Conservation (phyloP, 53 echinoderm and acorn worm species). For the Actinopyga echinites region DNA sequence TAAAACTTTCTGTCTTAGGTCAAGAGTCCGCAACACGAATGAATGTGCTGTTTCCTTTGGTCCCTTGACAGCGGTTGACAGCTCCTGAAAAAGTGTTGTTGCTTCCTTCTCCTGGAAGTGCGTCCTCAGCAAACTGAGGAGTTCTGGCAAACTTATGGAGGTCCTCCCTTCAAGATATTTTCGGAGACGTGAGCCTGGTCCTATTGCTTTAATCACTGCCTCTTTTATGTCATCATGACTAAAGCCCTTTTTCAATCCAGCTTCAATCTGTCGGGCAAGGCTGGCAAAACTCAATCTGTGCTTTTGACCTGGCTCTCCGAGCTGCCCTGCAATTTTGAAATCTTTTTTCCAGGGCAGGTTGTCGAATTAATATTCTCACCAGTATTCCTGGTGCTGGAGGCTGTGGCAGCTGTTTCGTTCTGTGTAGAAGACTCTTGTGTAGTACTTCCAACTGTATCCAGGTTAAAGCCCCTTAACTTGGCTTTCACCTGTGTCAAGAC, state of each 20-base stretch:
- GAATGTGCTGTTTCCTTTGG: slow-evolving; percentile 54
- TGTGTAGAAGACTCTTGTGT: too few relatives aligned
- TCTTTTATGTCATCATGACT: slow-evolving; percentile 43
- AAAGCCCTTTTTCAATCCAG: neutral
- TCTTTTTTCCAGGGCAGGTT: neutral
- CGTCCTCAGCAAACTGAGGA: slow-evolving; percentile 33
- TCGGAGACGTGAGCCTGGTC: slow-evolving; percentile 29
- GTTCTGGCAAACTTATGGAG: slow-evolving; percentile 16
- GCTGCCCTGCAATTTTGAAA: neutral
- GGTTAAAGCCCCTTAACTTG: too few relatives aligned
- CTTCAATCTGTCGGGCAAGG: neutral
- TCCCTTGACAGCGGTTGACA: slow-evolving; percentile 49
- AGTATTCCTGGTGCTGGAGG: neutral
- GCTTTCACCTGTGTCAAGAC: too few relatives aligned
- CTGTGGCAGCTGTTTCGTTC: neutral
- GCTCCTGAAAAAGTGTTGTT: slow-evolving; percentile 52
- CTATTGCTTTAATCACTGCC: slow-evolving; percentile 52
- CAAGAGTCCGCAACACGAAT: slow-evolving; percentile 42
- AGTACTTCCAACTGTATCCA: too few relatives aligned
- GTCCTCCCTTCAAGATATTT: slow-evolving; percentile 58
- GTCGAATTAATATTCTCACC: neutral
- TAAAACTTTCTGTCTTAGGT: neutral
- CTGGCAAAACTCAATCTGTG: neutral
- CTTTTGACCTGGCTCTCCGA: neutral
- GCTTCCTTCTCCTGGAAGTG: slow-evolving; percentile 66